Percentiles rank a stretch among this genome's conserved stretches.
These are phyloP conservation scores for Polyommatus iphigenia DNA, from an alignment of 2,888 invertebrate genomes.

Conservation along the genomic window DNA sequence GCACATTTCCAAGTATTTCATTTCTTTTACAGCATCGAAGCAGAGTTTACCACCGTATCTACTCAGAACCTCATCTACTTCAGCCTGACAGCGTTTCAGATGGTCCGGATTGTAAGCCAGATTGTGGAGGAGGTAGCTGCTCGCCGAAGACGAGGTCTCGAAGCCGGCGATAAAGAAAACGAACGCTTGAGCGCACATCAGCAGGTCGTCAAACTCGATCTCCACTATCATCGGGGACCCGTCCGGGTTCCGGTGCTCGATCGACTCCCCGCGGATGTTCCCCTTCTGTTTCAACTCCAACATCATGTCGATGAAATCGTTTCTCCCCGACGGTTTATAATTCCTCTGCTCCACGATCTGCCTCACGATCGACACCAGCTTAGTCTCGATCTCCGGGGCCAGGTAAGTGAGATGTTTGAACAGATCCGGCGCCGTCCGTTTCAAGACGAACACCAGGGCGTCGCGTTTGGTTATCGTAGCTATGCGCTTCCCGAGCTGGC, in stretches of 20 bases:
- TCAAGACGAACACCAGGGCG: conserved; percentile 42
- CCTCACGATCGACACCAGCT: conserved; percentile 44
- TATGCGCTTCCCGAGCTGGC: conserved; percentile 43
- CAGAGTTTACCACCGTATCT: conserved; percentile 46
- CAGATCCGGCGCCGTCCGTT: conserved; percentile 44
- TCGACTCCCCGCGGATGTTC: conserved; percentile 44
- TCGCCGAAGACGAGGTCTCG: conserved; percentile 58
- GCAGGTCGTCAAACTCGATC: conserved; percentile 47
- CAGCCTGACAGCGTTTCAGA: conserved; percentile 51
- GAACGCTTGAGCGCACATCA: conserved; percentile 52
- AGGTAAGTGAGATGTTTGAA: conserved; percentile 43
- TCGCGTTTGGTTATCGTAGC: conserved; percentile 42
- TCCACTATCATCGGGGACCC: conserved; percentile 46
- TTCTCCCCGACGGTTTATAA: conserved; percentile 46
- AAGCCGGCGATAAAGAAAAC: conserved; percentile 58
- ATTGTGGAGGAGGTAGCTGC: conserved; percentile 54
- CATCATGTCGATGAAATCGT: conserved; percentile 55
- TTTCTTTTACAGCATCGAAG: conserved; percentile 52
- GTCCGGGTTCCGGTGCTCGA: conserved; percentile 46
- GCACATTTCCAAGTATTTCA: conserved; percentile 52
- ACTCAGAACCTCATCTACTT: conserved; percentile 50
- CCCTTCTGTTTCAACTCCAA: conserved; percentile 51
- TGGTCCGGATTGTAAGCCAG: conserved; percentile 55
- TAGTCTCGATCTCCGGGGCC: conserved; percentile 42
- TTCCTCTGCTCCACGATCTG: conserved; percentile 48